A percentile compares a stretch with the other conserved stretches of the same genome.
phyloP scores from a whole-genome alignment of 2,888 invertebrate genomes.

The Drosophila neutralis region DNA sequence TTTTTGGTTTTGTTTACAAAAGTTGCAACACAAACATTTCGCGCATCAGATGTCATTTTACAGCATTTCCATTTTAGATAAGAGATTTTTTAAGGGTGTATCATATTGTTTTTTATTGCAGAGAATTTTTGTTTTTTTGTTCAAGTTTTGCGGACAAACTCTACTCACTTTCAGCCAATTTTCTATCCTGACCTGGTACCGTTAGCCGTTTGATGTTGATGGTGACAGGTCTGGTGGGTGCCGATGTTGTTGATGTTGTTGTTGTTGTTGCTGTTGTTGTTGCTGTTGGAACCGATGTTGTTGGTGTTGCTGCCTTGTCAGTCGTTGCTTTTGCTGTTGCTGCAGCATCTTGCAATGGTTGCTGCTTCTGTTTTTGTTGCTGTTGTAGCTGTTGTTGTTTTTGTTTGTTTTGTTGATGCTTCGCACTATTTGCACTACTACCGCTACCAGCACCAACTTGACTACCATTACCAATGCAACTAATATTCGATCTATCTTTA shows the following conservation, averaged over 20 bases:
- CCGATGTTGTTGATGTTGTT: constrained; percentile 38
- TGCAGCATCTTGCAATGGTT: constrained; percentile 28
- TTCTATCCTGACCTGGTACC: constrained; percentile 84
- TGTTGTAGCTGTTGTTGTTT: constrained; percentile 75
- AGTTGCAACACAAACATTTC: constrained; percentile 79
- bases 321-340: constrained; percentile 35
- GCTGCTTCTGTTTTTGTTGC: constrained; percentile 37
- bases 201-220: constrained; percentile 80
- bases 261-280: constrained; percentile 38
- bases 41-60: constrained; percentile 74
- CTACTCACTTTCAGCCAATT: constrained; percentile 85
- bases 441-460: constrained; percentile 66
- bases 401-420: constrained; percentile 77
- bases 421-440: constrained; percentile 73
- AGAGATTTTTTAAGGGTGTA: constrained; percentile 50
- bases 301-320: constrained; percentile 40
- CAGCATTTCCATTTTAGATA: constrained; percentile 69
- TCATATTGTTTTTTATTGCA: constrained; percentile 57
- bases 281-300: constrained; percentile 41
- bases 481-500: constrained; percentile 82
- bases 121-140: constrained; percentile 47
- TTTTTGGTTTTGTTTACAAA: constrained; percentile 64
- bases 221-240: constrained; percentile 67
- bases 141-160: constrained; percentile 73
- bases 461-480: constrained; percentile 71